Conservation (phyloP, 2,797 vertebrate genomes). For the Pipistrellus nathusii region DNA sequence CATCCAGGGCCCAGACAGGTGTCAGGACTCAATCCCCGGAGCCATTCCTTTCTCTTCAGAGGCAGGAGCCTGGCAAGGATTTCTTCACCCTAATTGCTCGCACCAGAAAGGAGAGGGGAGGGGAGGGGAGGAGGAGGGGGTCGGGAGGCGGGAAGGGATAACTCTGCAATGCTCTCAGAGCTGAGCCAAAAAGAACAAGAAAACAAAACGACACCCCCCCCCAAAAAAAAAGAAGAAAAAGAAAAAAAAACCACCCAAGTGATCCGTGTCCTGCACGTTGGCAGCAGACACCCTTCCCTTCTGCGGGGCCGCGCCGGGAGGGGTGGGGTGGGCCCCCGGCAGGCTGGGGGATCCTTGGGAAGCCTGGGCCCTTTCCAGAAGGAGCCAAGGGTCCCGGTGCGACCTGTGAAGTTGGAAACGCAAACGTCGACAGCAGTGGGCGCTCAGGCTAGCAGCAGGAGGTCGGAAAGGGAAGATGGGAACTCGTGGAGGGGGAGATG, state of each 20-base stretch:
- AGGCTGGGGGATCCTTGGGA: not conserved
- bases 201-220: constrained; percentile 65
- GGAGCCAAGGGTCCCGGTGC: constrained; percentile 5
- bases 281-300: constrained; percentile 63
- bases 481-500: not conserved
- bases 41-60: constrained; percentile 77
- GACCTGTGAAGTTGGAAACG: not conserved
- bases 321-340: too few relatives aligned
- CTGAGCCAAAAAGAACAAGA: constrained; percentile 71
- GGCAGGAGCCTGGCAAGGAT: constrained; percentile 80
- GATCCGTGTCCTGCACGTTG: constrained; percentile 63
- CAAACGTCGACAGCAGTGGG: not conserved
- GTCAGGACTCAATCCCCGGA: constrained; percentile 77
- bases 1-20: constrained; percentile 74
- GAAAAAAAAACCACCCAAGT: constrained; percentile 15
- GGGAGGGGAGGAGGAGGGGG: constrained; percentile 70
- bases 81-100: constrained; percentile 81
- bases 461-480: not conserved
- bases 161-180: constrained; percentile 56
- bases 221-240: not conserved
- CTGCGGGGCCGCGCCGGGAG: constrained; percentile 37
- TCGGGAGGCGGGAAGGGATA: constrained; percentile 74
- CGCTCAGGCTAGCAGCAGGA: not conserved
- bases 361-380: not conserved
- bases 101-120: constrained; percentile 64